These are phyloP conservation scores for Stenchaetothrips biformis DNA, from an alignment of 2,888 invertebrate genomes.

Conservation along the genomic window DNA sequence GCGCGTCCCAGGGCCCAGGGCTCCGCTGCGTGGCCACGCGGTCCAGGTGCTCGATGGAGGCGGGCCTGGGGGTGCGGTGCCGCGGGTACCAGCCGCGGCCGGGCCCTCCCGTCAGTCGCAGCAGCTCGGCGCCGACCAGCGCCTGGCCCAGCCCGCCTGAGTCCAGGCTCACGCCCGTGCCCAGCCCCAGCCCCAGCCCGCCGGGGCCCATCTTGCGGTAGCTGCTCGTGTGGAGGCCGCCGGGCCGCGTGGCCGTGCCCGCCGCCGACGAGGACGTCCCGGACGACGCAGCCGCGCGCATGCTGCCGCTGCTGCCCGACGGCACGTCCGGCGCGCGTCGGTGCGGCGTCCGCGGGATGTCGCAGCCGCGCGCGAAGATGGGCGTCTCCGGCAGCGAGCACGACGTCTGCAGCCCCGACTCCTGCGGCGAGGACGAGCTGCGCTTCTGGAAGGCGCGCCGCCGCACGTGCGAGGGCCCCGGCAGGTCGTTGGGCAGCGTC, in stretches of 20 bases:
- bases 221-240: slow-evolving; percentile 35
- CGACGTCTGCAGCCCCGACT: slow-evolving; percentile 66
- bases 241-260: slow-evolving; percentile 44
- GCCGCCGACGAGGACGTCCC: slow-evolving; percentile 45
- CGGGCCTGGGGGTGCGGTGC: slow-evolving; percentile 57
- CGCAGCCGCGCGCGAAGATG: slow-evolving; percentile 78
- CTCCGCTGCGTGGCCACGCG: slow-evolving; percentile 43
- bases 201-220: slow-evolving; percentile 40
- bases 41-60: slow-evolving; percentile 75
- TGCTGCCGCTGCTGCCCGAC: slow-evolving; percentile 43
- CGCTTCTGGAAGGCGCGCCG: slow-evolving; percentile 52
- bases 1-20: slow-evolving; percentile 42
- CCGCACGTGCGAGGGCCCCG: slow-evolving; percentile 47
- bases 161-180: slow-evolving; percentile 45
- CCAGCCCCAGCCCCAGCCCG: slow-evolving; percentile 41
- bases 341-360: slow-evolving; percentile 77
- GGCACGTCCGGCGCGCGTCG: slow-evolving; percentile 59
- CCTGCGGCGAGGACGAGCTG: slow-evolving; percentile 43
- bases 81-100: slow-evolving; percentile 67
- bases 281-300: slow-evolving; percentile 42
- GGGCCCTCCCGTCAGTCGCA: slow-evolving; percentile 73
- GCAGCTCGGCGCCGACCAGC: slow-evolving; percentile 71
- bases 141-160: slow-evolving; percentile 44
- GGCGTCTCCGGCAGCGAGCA: slow-evolving; percentile 86
- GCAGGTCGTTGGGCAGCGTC: slow-evolving; percentile 66